A percentile compares a stretch with the other conserved stretches of the same genome.
phyloP scores from a whole-genome alignment of 2,113 vertebrate genomes.

The Brachirus orientalis region DNA sequence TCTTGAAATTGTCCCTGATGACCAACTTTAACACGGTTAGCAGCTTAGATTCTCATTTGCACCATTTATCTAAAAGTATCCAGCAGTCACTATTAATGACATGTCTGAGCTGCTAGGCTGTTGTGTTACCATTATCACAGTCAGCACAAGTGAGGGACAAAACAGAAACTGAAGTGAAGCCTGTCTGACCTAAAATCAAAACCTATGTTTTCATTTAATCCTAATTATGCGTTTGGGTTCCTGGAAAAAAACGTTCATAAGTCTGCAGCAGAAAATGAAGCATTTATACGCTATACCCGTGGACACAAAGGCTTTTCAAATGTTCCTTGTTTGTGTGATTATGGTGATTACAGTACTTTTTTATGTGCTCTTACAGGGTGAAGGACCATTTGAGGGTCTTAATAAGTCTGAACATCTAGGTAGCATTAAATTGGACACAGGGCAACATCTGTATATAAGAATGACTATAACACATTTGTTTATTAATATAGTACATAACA shows the following conservation, averaged over 20 bases:
- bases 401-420: too few relatives aligned
- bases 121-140: background rate
- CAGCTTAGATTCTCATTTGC: background rate
- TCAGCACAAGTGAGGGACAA: background rate
- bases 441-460: too few relatives aligned
- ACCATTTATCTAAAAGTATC: background rate
- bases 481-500: too few relatives aligned
- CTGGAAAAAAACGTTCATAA: background rate
- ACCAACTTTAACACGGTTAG: background rate
- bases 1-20: background rate
- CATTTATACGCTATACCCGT: background rate
- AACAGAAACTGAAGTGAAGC: background rate
- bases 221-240: background rate
- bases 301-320: background rate
- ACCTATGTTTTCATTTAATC: background rate
- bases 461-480: too few relatives aligned
- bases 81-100: background rate
- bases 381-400: too few relatives aligned
- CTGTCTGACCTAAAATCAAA: background rate
- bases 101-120: background rate
- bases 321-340: background rate
- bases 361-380: too few relatives aligned
- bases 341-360: background rate
- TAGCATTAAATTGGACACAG: too few relatives aligned
- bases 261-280: background rate